Conservation (phyloP, 2,888 invertebrate genomes). For the Netelia fuscicornis region DNA sequence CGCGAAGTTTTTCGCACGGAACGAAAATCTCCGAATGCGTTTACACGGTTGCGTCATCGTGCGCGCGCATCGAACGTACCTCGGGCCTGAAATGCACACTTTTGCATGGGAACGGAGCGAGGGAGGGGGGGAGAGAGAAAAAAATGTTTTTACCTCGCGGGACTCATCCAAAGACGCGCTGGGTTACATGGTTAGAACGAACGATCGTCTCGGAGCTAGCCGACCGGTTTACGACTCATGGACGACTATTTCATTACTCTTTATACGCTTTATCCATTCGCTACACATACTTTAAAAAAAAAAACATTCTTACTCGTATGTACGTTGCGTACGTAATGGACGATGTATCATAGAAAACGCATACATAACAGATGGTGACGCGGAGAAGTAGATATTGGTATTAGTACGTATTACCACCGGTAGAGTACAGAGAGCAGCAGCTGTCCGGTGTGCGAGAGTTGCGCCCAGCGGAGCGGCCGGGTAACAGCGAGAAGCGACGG, state of each 20-base stretch:
- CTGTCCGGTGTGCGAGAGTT: neutral
- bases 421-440: constrained; percentile 37
- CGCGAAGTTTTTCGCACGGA: constrained; percentile 33
- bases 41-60: constrained; percentile 46
- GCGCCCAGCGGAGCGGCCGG: neutral
- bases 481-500: constrained; percentile 23
- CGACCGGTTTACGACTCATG: constrained; percentile 62
- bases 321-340: neutral
- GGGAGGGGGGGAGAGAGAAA: constrained; percentile 21
- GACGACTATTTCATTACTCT: constrained; percentile 22
- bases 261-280: neutral
- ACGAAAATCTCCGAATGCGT: constrained; percentile 29
- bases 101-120: neutral
- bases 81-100: neutral
- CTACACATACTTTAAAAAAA: neutral
- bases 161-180: constrained; percentile 20
- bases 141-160: constrained; percentile 42
- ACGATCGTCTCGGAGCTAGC: constrained; percentile 46
- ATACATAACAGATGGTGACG: neutral
- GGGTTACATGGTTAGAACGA: constrained; percentile 32
- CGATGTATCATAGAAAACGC: constrained; percentile 4
- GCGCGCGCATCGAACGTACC: neutral
- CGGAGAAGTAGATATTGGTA: neutral
- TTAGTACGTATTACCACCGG: constrained; percentile 36
- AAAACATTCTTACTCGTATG: neutral